Evolutionary conservation across 2,888 invertebrate genomes (phyloP).

Genomic region (Dicyrtoma fusca): DNA sequence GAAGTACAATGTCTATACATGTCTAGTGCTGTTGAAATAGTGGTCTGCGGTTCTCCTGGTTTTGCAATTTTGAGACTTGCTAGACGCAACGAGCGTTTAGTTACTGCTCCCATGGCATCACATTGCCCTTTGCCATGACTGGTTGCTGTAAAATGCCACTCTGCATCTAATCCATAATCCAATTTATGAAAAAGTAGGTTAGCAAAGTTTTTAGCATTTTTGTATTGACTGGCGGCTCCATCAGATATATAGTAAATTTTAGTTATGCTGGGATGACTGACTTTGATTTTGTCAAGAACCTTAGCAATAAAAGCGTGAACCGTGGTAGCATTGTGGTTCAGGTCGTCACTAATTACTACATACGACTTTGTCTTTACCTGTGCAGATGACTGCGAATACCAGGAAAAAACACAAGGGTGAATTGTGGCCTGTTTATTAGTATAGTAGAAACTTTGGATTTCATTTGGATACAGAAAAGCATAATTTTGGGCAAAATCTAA

Average conservation of each 20-base stretch:
- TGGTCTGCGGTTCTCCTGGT: too few relatives aligned
- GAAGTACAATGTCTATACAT: too few relatives aligned
- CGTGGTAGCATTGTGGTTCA: background rate
- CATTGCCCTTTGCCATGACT: constrained; percentile 7
- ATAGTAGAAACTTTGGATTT: background rate
- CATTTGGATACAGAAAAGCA: background rate
- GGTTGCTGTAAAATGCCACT: constrained; percentile 15
- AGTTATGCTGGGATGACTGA: background rate
- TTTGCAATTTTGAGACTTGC: background rate
- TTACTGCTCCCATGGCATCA: constrained; percentile 10
- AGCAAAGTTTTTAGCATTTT: background rate
- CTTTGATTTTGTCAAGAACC: background rate
- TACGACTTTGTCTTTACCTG: background rate
- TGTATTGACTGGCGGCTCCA: constrained; percentile 5
- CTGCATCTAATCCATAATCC: constrained; percentile 3
- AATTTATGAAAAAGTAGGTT: background rate
- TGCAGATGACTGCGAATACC: background rate
- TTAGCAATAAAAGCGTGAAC: background rate
- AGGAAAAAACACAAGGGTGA: background rate
- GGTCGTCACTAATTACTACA: constrained; percentile 13
- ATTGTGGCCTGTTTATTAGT: constrained; percentile 1
- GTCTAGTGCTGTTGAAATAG: too few relatives aligned
- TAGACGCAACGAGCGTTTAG: background rate
- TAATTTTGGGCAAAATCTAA: constrained; percentile 9
- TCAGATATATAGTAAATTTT: constrained; percentile 17